These are phyloP conservation scores for Epinephelus fuscoguttatus DNA, from an alignment of 2,113 vertebrate genomes.

Conservation along the genomic window DNA sequence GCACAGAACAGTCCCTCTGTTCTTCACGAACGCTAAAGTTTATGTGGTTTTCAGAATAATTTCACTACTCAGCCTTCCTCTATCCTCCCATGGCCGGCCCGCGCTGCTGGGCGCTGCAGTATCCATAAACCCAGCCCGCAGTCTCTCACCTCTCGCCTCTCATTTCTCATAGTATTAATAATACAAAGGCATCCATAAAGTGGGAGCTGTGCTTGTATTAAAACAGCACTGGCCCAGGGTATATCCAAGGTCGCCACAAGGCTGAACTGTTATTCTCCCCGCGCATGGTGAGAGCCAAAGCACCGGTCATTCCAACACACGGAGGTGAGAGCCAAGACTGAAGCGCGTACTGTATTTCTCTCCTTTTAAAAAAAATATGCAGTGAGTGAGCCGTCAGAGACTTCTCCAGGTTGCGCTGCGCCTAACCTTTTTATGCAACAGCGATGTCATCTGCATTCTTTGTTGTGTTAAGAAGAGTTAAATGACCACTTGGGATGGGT, in stretches of 20 bases:
- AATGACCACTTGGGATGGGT: constrained; percentile 83
- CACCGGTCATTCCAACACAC: constrained; percentile 43
- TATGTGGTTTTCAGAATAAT: constrained; percentile 65
- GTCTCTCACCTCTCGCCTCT: constrained; percentile 72
- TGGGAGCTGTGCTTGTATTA: constrained; percentile 66
- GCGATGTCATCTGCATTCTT: constrained; percentile 82
- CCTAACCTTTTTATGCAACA: constrained; percentile 83
- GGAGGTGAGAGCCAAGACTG: constrained; percentile 34
- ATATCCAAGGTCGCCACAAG: constrained; percentile 76
- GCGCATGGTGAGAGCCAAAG: constrained; percentile 23
- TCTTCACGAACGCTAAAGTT: constrained; percentile 56
- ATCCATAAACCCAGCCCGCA: constrained; percentile 63
- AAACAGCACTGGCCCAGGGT: constrained; percentile 65
- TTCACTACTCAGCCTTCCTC: constrained; percentile 55
- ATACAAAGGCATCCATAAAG: constrained; percentile 76
- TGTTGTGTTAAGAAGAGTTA: constrained; percentile 85
- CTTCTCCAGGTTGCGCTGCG: constrained; percentile 52
- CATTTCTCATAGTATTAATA: constrained; percentile 79
- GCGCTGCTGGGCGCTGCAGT: constrained; percentile 36
- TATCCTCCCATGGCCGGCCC: constrained; percentile 23
- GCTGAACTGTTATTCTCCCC: constrained; percentile 71
- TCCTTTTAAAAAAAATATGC: constrained; percentile 63
- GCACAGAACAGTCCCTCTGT: constrained; percentile 53
- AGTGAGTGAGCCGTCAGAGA: constrained; percentile 61
- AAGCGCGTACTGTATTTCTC: constrained; percentile 51